These are phyloP conservation scores for Antheraea assamensis DNA, from an alignment of 2,888 invertebrate genomes.

Conservation along the genomic window DNA sequence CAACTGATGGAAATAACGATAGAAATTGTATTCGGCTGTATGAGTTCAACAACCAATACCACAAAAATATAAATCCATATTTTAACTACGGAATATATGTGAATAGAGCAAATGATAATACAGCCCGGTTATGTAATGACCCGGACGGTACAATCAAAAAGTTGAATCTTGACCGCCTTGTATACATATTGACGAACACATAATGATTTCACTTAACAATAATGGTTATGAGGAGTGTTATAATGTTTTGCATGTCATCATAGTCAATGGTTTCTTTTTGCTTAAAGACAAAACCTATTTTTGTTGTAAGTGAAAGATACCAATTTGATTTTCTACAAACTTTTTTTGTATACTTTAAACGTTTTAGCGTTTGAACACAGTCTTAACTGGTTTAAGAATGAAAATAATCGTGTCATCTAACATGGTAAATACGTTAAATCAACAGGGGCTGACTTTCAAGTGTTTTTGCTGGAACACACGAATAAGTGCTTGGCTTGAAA, in stretches of 20 bases:
- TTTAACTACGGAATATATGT: not conserved
- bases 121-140: not conserved
- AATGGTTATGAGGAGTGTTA: conserved; percentile 30
- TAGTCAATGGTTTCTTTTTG: conserved; percentile 19
- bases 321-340: too few relatives aligned
- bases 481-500: too few relatives aligned
- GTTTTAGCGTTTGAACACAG: too few relatives aligned
- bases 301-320: not conserved
- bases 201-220: conserved; percentile 46
- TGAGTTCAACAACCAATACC: not conserved
- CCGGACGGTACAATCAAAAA: conserved; percentile 27
- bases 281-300: not conserved
- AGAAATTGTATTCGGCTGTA: not conserved
- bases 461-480: too few relatives aligned
- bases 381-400: too few relatives aligned
- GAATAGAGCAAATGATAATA: not conserved
- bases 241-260: conserved; percentile 33
- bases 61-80: not conserved
- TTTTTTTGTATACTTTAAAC: too few relatives aligned
- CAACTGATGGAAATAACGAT: not conserved
- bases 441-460: too few relatives aligned
- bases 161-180: conserved; percentile 36
- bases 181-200: conserved; percentile 37
- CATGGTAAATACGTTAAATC: too few relatives aligned
- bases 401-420: too few relatives aligned